These are phyloP conservation scores for Brachirus orientalis DNA, from an alignment of 2,113 vertebrate species.

Conservation along the genomic window DNA sequence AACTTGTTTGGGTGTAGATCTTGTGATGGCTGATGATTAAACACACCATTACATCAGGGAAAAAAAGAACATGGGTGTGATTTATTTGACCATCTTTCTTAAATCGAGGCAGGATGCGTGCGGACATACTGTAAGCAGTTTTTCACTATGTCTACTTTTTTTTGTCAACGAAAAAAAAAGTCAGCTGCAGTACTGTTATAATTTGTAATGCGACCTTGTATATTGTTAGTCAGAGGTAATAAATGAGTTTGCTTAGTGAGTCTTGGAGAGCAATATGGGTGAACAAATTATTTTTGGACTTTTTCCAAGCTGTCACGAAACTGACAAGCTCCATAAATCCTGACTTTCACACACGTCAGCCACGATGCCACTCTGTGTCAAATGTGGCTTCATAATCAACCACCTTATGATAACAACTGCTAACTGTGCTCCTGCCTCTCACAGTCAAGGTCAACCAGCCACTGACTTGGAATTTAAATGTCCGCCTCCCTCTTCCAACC, in stretches of 20 bases:
- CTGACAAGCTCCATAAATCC: constrained; percentile 21
- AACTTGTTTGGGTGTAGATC: too few species aligned
- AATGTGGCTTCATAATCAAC: constrained; percentile 30
- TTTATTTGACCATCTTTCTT: constrained; percentile 20
- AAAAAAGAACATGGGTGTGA: constrained; percentile 1
- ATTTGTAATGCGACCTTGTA: constrained; percentile 61
- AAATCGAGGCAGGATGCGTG: constrained; percentile 13
- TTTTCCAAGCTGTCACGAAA: constrained; percentile 32
- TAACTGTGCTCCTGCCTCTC: constrained; percentile 3
- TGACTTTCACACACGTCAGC: constrained; percentile 25
- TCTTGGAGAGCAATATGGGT: constrained; percentile 42
- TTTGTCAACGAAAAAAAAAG: too few species aligned
- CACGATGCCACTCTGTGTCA: neutral
- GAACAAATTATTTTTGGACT: constrained; percentile 32
- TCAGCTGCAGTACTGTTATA: constrained; percentile 19
- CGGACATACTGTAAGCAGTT: constrained; percentile 21
- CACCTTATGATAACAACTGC: constrained; percentile 11
- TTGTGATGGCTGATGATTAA: too few species aligned
- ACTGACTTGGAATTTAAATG: constrained; percentile 31
- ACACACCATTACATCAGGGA: neutral
- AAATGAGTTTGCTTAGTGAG: constrained; percentile 49
- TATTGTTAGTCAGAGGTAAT: constrained; percentile 43
- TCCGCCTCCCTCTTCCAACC: neutral
- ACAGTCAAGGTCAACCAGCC: constrained; percentile 39
- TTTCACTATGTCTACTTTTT: constrained; percentile 25